Evolutionary conservation across 2,797 vertebrate species (phyloP).

Genomic region (Amniataba percoides): DNA sequence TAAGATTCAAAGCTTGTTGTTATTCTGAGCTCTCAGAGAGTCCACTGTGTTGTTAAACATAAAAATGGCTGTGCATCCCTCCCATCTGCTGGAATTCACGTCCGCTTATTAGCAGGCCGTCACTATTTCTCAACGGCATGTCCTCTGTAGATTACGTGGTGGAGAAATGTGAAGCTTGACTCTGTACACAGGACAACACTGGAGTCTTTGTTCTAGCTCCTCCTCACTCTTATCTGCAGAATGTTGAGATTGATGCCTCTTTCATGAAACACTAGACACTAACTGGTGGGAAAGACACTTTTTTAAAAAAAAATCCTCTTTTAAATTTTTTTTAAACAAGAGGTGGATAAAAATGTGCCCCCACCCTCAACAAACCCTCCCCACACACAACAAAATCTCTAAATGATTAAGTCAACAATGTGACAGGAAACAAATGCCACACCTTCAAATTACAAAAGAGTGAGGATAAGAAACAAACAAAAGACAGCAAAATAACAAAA

Average conservation of each 20-base stretch:
- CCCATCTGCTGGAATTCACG: conserved; percentile 69
- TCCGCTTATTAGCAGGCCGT: conserved; percentile 43
- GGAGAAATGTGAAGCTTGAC: conserved; percentile 66
- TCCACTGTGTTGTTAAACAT: conserved; percentile 40
- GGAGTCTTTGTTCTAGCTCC: conserved; percentile 71
- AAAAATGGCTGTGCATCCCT: conserved; percentile 52
- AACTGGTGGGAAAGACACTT: background rate
- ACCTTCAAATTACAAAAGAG: background rate
- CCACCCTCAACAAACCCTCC: background rate
- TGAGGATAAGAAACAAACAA: background rate
- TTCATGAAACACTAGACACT: conserved; percentile 4
- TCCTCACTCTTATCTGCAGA: conserved; percentile 62
- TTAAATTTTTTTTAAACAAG: background rate
- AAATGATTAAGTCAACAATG: background rate
- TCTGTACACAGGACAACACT: conserved; percentile 65
- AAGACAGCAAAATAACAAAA: background rate
- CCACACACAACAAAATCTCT: background rate
- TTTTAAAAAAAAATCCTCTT: background rate
- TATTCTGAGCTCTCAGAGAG: conserved; percentile 5
- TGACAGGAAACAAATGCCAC: background rate
- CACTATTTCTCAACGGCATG: conserved; percentile 52
- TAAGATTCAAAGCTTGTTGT: conserved; percentile 49
- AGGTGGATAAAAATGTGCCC: background rate
- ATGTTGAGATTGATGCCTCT: conserved; percentile 43
- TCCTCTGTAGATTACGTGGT: conserved; percentile 67